phyloP scores from a whole-genome alignment of 2,888 invertebrate genomes.

The Ferrisia virgata region DNA sequence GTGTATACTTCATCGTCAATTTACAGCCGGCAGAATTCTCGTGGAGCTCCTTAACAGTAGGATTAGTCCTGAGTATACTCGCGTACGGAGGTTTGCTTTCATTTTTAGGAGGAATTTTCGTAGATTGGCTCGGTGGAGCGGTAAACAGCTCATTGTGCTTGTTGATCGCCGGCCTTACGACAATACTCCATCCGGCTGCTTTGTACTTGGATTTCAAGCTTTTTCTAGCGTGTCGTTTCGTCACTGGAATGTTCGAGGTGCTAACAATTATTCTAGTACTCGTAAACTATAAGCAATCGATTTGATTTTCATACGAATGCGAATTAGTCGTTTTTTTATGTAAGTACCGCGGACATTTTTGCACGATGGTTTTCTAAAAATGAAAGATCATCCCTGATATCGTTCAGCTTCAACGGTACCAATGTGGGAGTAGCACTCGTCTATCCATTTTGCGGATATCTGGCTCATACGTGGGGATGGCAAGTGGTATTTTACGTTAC shows the following conservation, averaged over 20 bases:
- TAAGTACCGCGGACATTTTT: not conserved
- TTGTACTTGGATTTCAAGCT: not conserved
- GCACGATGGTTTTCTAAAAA: not conserved
- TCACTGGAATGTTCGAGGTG: slow-evolving; percentile 13
- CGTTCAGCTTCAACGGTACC: not conserved
- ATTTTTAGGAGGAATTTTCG: not conserved
- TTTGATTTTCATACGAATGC: not conserved
- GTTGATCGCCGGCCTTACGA: not conserved
- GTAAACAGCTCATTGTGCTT: not conserved
- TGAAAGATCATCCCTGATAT: not conserved
- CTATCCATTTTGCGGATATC: not conserved
- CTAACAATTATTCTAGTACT: not conserved
- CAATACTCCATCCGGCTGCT: not conserved
- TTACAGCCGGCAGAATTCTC: not conserved
- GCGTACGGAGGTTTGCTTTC: not conserved
- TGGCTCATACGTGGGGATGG: not conserved
- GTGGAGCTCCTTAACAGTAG: not conserved
- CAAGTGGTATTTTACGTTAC: not conserved
- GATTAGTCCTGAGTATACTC: not conserved
- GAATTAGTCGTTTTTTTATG: not conserved
- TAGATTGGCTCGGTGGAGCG: not conserved
- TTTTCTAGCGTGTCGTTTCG: not conserved
- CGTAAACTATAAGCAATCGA: not conserved
- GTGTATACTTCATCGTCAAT: not conserved
- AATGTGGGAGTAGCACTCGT: not conserved